phyloP scores from a whole-genome alignment of 2,888 invertebrate genomes.

The Drosophila picticornis region DNA sequence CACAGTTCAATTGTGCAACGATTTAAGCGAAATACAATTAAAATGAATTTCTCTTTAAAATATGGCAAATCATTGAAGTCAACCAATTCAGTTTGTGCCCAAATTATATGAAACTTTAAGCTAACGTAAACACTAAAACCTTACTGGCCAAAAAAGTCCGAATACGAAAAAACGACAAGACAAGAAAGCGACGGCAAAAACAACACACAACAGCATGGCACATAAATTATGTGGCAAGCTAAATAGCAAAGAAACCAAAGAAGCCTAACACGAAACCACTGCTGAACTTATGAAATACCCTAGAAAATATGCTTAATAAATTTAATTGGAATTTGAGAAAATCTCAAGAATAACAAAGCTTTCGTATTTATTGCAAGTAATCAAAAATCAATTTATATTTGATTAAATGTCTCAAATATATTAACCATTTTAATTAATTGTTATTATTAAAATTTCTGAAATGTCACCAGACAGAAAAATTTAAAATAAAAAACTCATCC shows the following conservation, averaged over 20 bases:
- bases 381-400: neutral
- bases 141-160: constrained; percentile 11
- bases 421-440: neutral
- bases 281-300: constrained; percentile 17
- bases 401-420: neutral
- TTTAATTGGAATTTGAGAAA: neutral
- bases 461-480: neutral
- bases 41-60: constrained; percentile 36
- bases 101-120: constrained; percentile 47
- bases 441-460: neutral
- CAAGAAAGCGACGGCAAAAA: constrained; percentile 38
- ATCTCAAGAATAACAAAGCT: neutral
- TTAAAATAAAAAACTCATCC: too few species aligned
- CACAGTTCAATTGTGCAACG: constrained; percentile 38
- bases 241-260: constrained; percentile 19
- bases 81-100: constrained; percentile 30
- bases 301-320: neutral
- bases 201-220: constrained; percentile 34
- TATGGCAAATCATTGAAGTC: constrained; percentile 42
- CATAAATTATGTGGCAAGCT: constrained; percentile 49
- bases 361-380: neutral
- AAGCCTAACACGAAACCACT: neutral
- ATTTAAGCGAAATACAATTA: constrained; percentile 36
- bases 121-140: constrained; percentile 56
- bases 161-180: constrained; percentile 20